Evolutionary conservation across 2,113 vertebrate species (phyloP).

Genomic region (Chamaea fasciata): DNA sequence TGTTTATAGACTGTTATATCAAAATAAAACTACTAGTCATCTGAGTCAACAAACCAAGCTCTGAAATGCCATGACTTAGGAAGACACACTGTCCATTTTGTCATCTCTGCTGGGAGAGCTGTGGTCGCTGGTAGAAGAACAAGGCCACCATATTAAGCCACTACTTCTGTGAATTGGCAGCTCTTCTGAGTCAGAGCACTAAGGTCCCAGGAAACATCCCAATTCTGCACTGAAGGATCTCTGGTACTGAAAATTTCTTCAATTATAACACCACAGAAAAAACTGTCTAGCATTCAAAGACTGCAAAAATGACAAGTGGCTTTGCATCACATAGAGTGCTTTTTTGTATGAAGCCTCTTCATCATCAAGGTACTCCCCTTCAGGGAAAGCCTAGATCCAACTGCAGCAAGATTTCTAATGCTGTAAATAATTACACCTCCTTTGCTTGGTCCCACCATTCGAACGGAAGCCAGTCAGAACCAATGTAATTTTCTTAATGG

Average conservation of each 20-base stretch:
- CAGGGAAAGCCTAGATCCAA: not conserved
- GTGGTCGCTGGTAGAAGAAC: not conserved
- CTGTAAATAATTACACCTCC: not conserved
- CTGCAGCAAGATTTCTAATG: not conserved
- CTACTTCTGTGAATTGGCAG: not conserved
- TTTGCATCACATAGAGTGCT: not conserved
- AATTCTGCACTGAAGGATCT: not conserved
- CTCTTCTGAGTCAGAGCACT: not conserved
- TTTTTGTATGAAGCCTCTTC: not conserved
- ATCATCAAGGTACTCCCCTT: not conserved
- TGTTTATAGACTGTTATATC: not conserved
- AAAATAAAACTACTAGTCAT: not conserved
- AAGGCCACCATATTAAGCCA: not conserved
- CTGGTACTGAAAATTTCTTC: not conserved
- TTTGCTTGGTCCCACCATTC: not conserved
- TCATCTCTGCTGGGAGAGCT: not conserved
- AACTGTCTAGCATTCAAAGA: not conserved
- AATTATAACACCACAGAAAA: not conserved
- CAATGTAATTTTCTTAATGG: slow-evolving; percentile 70
- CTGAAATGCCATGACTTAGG: not conserved
- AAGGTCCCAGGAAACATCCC: not conserved
- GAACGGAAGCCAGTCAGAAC: not conserved
- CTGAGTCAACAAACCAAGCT: not conserved
- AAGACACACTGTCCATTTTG: not conserved
- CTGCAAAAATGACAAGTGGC: not conserved